A percentile compares a stretch with the other conserved stretches of the same genome.
These are phyloP conservation scores for Argya squamiceps DNA, from an alignment of 2,797 vertebrate species.

Conservation along the genomic window DNA sequence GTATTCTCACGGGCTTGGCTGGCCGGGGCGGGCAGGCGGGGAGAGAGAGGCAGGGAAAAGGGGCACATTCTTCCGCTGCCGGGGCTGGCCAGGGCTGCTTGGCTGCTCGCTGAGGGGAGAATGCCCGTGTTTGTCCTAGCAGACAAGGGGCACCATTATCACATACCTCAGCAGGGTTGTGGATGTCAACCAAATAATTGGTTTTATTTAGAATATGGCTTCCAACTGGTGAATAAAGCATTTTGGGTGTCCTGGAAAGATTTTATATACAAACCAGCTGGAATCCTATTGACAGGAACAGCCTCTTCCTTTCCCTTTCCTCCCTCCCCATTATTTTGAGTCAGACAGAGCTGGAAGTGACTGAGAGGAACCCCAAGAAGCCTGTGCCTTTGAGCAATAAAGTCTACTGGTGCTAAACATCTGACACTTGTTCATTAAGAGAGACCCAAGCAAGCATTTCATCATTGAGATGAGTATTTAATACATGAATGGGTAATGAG, in stretches of 20 bases:
- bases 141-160: slow-evolving; percentile 64
- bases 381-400: slow-evolving; percentile 5
- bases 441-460: neutral
- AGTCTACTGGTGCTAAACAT: slow-evolving; percentile 32
- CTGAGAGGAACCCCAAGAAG: slow-evolving; percentile 28
- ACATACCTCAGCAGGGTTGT: slow-evolving; percentile 42
- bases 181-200: slow-evolving; percentile 52
- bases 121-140: slow-evolving; percentile 2
- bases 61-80: neutral
- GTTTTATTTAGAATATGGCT: slow-evolving; percentile 43
- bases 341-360: slow-evolving; percentile 20
- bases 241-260: slow-evolving; percentile 59
- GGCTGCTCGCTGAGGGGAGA: neutral
- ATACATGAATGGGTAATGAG: slow-evolving; percentile 36
- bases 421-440: slow-evolving; percentile 41
- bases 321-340: neutral
- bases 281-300: slow-evolving; percentile 31
- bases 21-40: accelerated
- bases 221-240: slow-evolving; percentile 41
- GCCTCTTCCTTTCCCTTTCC: slow-evolving; percentile 34
- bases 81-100: neutral
- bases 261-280: slow-evolving; percentile 56
- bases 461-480: slow-evolving; percentile 52
- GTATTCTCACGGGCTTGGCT: neutral
- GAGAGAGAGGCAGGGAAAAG: neutral